Conservation (phyloP, 2,113 vertebrate genomes). For the Dasyurus viverrinus region DNA sequence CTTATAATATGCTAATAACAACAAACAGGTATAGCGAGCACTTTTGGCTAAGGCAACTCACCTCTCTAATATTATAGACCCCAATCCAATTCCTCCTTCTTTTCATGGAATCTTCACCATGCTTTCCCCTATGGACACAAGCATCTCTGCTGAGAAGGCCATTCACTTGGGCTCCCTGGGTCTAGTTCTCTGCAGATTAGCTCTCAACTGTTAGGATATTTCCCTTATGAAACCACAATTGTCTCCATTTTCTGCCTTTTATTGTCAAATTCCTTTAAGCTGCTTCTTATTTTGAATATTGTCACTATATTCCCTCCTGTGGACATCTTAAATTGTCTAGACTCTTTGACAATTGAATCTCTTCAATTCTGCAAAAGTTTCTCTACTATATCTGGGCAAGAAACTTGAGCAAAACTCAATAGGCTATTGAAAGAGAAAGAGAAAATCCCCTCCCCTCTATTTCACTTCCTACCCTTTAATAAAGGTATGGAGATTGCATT, state of each 20-base stretch:
- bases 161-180: not conserved
- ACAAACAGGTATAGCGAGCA: not conserved
- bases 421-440: not conserved
- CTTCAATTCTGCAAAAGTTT: not conserved
- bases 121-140: not conserved
- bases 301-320: not conserved
- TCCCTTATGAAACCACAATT: not conserved
- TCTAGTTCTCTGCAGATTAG: not conserved
- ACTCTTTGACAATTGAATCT: not conserved
- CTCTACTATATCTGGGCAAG: not conserved
- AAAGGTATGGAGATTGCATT: not conserved
- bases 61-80: not conserved
- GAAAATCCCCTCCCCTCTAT: not conserved
- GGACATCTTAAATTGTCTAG: not conserved
- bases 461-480: not conserved
- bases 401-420: not conserved
- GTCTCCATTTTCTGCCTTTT: not conserved
- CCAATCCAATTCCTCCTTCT: not conserved
- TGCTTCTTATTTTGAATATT: not conserved
- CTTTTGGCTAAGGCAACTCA: not conserved
- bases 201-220: not conserved
- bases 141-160: not conserved
- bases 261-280: not conserved
- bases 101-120: not conserved
- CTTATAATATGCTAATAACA: not conserved